Conservation (phyloP, 1,140 invertebrate genomes). For the Procambarus clarkii region DNA sequence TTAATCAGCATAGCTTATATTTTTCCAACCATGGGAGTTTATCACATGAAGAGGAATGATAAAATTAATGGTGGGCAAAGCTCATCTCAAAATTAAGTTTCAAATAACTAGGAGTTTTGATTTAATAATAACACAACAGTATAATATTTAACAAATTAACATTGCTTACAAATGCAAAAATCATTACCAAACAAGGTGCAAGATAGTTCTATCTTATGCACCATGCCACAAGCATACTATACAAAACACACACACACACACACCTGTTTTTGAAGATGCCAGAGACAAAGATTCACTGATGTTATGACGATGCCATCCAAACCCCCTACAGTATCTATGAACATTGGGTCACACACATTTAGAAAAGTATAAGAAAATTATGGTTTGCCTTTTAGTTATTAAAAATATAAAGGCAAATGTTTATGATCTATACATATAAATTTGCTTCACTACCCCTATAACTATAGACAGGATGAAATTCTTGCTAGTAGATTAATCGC, state of each 20-base stretch:
- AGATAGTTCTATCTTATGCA: neutral
- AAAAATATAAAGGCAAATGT: conserved; percentile 2
- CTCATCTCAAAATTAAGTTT: too few relatives aligned
- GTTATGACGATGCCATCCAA: neutral
- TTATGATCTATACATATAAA: neutral
- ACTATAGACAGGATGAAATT: neutral
- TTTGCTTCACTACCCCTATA: neutral
- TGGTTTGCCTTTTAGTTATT: neutral
- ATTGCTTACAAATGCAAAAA: neutral
- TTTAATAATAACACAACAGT: neutral
- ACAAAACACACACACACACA: neutral
- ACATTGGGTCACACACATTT: neutral
- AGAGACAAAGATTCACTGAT: neutral
- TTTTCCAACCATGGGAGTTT: too few relatives aligned
- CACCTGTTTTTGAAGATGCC: neutral
- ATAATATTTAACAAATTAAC: neutral
- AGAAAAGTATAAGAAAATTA: neutral
- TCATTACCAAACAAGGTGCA: neutral
- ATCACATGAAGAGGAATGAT: too few relatives aligned
- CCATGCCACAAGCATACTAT: neutral
- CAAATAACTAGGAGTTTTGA: too few relatives aligned
- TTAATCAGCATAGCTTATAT: too few relatives aligned
- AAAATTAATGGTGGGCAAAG: too few relatives aligned
- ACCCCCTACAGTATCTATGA: neutral
- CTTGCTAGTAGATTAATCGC: conserved; percentile 13